phyloP scores from a whole-genome alignment of 2,113 vertebrate genomes.

The Ellobius talpinus region DNA sequence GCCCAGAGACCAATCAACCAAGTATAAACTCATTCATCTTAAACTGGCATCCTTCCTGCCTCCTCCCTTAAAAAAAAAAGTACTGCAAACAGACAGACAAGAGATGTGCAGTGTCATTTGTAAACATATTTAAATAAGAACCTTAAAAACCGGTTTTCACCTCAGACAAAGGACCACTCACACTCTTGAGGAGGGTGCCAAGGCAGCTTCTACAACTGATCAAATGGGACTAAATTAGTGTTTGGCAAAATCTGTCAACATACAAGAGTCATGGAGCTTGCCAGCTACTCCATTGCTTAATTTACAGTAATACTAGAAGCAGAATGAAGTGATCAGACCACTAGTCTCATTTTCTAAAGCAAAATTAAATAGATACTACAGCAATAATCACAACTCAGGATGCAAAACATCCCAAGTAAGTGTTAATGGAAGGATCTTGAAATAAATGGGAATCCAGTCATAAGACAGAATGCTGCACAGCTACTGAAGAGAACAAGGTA shows the following conservation, averaged over 20 bases:
- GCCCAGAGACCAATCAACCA: not conserved
- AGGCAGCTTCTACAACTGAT: not conserved
- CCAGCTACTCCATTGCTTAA: not conserved
- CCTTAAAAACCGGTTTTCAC: not conserved
- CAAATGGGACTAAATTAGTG: not conserved
- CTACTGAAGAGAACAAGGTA: not conserved
- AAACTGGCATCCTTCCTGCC: not conserved
- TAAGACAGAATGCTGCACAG: not conserved
- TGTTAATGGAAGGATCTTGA: not conserved
- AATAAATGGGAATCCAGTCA: not conserved
- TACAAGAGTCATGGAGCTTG: not conserved
- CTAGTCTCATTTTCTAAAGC: not conserved
- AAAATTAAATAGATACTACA: not conserved
- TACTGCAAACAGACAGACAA: not conserved
- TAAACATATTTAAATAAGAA: slow-evolving; percentile 29
- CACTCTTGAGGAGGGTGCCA: not conserved
- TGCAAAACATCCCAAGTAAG: not conserved
- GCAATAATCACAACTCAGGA: not conserved
- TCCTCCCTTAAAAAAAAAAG: not conserved
- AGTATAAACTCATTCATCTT: not conserved
- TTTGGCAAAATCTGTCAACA: not conserved
- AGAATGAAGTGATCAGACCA: not conserved
- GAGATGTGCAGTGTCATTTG: not conserved
- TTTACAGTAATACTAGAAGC: not conserved
- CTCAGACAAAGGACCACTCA: not conserved